Conservation (phyloP, 1,140 invertebrate genomes). For the Drusus annulatus region DNA sequence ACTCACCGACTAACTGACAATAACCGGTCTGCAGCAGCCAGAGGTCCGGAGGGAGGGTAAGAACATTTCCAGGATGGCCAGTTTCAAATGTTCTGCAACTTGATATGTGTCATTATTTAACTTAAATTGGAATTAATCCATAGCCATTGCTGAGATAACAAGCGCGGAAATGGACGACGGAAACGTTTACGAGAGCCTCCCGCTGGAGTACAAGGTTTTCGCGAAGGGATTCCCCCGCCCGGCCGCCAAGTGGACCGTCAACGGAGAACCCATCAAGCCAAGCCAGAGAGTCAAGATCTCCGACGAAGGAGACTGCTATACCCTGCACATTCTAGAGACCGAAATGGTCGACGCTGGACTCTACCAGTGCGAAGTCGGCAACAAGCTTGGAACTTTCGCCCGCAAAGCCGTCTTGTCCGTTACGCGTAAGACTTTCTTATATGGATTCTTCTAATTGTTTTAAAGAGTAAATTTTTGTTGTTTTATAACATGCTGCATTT, state of each 20-base stretch:
- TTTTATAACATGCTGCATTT: constrained; percentile 39
- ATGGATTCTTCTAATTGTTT: constrained; percentile 39
- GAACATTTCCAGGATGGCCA: constrained; percentile 35
- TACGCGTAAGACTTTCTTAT: constrained; percentile 73
- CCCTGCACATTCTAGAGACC: constrained; percentile 78
- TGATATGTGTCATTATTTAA: constrained; percentile 36
- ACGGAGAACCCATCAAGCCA: constrained; percentile 77
- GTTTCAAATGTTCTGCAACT: constrained; percentile 31
- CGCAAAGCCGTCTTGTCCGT: constrained; percentile 81
- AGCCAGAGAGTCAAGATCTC: constrained; percentile 76
- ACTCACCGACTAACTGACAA: constrained; percentile 11
- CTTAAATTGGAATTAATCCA: constrained; percentile 47
- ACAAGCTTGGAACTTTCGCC: constrained; percentile 82
- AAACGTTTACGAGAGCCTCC: constrained; percentile 83
- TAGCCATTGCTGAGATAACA: constrained; percentile 82
- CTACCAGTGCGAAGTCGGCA: constrained; percentile 83
- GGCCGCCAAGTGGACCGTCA: constrained; percentile 83
- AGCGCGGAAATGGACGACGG: constrained; percentile 82
- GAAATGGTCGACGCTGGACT: constrained; percentile 82
- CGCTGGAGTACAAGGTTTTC: constrained; percentile 80
- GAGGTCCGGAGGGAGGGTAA: constrained; percentile 15
- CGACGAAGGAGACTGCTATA: constrained; percentile 81
- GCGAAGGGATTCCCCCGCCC: constrained; percentile 83
- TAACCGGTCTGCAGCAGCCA: constrained; percentile 19
- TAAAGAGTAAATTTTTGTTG: constrained; percentile 36